Evolutionary conservation across 2,797 vertebrate genomes (phyloP), one percentile per base, ranked within the genome.

Genomic region (Megaceryle alcyon): DNA sequence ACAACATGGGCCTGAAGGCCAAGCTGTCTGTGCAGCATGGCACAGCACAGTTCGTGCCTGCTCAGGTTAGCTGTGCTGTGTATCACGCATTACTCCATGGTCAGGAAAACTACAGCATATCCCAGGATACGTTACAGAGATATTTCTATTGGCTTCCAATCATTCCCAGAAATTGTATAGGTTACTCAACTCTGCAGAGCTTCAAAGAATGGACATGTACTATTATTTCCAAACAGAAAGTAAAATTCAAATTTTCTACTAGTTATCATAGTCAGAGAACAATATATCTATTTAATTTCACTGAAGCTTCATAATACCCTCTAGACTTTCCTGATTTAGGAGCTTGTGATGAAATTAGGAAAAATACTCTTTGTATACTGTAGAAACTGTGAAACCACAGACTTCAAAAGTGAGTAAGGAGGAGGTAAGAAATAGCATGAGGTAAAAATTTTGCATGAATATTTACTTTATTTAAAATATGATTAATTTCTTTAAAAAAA

Each of bases 51-150:
- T 33, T 13, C 15, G 7, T 2, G 2, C 21, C 8, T 22, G 22
- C 9, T 21, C 31, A 31, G 10, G 3, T 41, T 44, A 31, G 31
- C 49, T 70, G 17, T 66, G 14, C 23, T 49, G 35, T 57, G 29
- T 9, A 49, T 49, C 15, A 8, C 22, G 39, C 28, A 4, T 25
- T 73, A 12, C 7, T 65, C 33, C 16, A 4, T 0, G 12, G 41
- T 22, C 15, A 46, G 39, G 28, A 57, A 11, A 17, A 17, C 15
- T 18, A 22, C 20, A 56, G 26, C 23, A 51, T 12, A 10, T 69
- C 29, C 31, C 7, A 5, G 8, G 23, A 35, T 35, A 46, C 0
- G 3, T 8, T 1, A 1, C 3, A 4, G 8, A 1, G 7, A 10
- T 41, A 61, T 12, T 46, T 64, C 64, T 59, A 2, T 2, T 65